phyloP scores from a whole-genome alignment of 2,888 invertebrate species.

The Synergus umbraculus region DNA sequence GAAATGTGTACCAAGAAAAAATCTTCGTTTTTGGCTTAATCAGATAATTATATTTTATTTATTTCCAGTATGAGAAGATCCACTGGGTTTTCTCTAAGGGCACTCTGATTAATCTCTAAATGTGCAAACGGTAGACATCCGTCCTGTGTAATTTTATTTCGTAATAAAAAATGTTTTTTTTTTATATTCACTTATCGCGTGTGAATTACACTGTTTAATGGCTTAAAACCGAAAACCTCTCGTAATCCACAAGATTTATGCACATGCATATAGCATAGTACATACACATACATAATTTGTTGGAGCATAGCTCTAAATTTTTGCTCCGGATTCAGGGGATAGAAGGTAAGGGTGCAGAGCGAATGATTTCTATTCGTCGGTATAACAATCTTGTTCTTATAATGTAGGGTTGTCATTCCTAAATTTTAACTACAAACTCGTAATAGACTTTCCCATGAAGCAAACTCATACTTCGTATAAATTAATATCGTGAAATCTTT shows the following conservation, averaged over 20 bases:
- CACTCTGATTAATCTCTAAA: slow-evolving; percentile 39
- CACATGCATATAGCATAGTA: slow-evolving; percentile 2
- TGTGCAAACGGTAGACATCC: slow-evolving; percentile 37
- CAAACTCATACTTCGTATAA: slow-evolving; percentile 40
- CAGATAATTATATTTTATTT: slow-evolving; percentile 40
- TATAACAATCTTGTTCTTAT: slow-evolving; percentile 57
- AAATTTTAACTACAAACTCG: slow-evolving; percentile 56
- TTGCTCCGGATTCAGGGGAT: background rate
- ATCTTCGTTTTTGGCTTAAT: slow-evolving; percentile 24
- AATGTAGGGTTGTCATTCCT: slow-evolving; percentile 54
- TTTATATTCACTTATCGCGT: slow-evolving; percentile 23
- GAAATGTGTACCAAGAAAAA: background rate
- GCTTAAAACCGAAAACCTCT: slow-evolving; percentile 16
- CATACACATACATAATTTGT: slow-evolving; percentile 15
- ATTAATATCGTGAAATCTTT: slow-evolving; percentile 41
- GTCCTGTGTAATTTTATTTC: slow-evolving; percentile 31
- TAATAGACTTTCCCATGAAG: slow-evolving; percentile 46
- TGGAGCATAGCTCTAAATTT: slow-evolving; percentile 9
- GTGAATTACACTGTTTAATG: slow-evolving; percentile 33
- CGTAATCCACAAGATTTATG: background rate
- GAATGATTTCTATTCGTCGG: slow-evolving; percentile 46
- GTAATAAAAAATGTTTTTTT: slow-evolving; percentile 35
- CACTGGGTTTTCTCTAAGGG: slow-evolving; percentile 41
- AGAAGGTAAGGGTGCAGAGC: slow-evolving; percentile 6
- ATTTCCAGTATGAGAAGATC: slow-evolving; percentile 39